Evolutionary conservation across 35 echinoderm and acorn worm genomes (phyloP).

Genomic region (Heliocidaris tuberculata): DNA sequence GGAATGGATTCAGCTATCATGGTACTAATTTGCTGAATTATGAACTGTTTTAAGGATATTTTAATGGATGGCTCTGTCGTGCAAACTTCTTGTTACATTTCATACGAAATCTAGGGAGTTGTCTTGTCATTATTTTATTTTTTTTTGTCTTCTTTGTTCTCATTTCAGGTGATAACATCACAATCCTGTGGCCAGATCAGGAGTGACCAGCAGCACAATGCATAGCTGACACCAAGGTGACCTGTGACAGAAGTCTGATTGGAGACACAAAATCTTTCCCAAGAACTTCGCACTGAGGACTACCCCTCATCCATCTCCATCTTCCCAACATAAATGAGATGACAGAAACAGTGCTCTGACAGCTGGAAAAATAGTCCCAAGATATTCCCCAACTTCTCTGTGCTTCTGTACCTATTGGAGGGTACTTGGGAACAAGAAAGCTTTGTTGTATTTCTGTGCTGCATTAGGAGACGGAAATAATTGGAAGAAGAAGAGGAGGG

Average conservation of each 20-base stretch:
- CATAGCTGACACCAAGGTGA: not conserved
- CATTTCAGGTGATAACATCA: not conserved
- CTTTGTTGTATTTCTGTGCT: not conserved
- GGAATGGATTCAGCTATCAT: not conserved
- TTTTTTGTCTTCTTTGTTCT: not conserved
- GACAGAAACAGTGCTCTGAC: not conserved
- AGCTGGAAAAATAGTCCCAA: conserved; percentile 28
- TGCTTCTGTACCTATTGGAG: not conserved
- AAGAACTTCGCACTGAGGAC: not conserved
- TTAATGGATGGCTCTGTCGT: no score
- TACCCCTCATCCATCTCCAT: not conserved
- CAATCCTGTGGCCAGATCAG: not conserved
- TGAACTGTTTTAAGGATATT: no score
- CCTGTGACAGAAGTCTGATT: not conserved
- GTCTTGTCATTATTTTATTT: not conserved
- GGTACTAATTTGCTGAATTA: not conserved
- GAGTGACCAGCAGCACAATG: not conserved
- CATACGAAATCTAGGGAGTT: not conserved
- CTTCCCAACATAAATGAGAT: not conserved
- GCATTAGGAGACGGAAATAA: not conserved
- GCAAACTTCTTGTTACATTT: no score
- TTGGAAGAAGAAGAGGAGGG: not conserved
- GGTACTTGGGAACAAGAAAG: not conserved
- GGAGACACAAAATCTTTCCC: not conserved
- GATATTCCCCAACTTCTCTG: not conserved